A percentile compares a stretch with the other conserved stretches of the same genome.
Evolutionary conservation across 2,888 invertebrate genomes (phyloP).

Genomic region (Caenorhabditis angaria): DNA sequence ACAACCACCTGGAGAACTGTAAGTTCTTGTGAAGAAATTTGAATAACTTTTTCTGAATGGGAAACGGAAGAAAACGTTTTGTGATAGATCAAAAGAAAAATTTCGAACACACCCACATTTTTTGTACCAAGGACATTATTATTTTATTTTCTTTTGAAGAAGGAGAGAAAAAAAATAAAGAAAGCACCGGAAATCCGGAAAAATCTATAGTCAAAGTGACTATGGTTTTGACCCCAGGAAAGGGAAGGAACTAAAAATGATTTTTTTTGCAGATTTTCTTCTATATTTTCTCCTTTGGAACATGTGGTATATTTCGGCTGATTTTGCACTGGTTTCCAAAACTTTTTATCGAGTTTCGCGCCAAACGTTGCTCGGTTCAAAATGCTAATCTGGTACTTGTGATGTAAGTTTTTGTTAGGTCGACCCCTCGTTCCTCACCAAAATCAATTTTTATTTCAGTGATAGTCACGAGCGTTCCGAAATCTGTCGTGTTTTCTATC

Average conservation of each 20-base stretch:
- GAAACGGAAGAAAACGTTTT: too few relatives aligned
- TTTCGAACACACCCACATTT: too few relatives aligned
- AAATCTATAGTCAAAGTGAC: too few relatives aligned
- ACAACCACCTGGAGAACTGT: slow-evolving; percentile 38
- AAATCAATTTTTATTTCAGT: slow-evolving; percentile 25
- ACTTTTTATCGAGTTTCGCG: slow-evolving; percentile 50
- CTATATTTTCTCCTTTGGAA: slow-evolving; percentile 51
- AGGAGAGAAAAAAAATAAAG: too few relatives aligned
- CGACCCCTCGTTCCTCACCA: background rate
- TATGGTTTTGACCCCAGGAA: too few relatives aligned
- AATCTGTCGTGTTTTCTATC: slow-evolving; percentile 28
- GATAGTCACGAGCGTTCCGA: slow-evolving; percentile 43
- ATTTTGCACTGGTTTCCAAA: slow-evolving; percentile 69
- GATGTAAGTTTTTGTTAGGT: slow-evolving; percentile 44
- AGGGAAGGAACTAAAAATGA: too few relatives aligned
- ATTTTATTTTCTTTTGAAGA: too few relatives aligned
- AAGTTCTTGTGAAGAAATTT: background rate
- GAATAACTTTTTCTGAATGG: too few relatives aligned
- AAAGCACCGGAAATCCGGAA: too few relatives aligned
- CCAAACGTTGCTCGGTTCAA: slow-evolving; percentile 53
- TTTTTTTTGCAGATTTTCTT: slow-evolving; percentile 43
- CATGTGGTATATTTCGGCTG: slow-evolving; percentile 64
- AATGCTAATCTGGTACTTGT: slow-evolving; percentile 64
- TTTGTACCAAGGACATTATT: too few relatives aligned
- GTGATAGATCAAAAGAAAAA: too few relatives aligned